Evolutionary conservation across 2,797 vertebrate genomes (phyloP), one percentile per base, ranked within the genome.

Genomic region (Enteromius mattozi): DNA sequence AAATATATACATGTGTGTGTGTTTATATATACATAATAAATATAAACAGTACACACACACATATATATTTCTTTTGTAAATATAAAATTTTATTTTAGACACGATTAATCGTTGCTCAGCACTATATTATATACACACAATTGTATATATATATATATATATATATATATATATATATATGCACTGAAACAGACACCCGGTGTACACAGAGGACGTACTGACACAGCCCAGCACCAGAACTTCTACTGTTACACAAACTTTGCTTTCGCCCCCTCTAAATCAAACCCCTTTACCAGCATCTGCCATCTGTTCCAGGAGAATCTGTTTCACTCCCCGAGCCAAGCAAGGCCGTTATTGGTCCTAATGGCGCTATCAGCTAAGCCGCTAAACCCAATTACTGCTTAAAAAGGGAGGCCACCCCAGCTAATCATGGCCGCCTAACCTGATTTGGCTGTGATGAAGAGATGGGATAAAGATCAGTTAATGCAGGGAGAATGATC

Each of bases 401-500:
- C 94, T 95, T 96, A 95, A 95, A 95, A 95, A 94, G 94, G 94
- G 96, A 96, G 95, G 95, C 94, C 93, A 95, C 94, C 94, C 93
- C 93, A 93, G 95, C 94, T 96, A 95, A 96, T 96, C 95, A 96
- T 95, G 95, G 94, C 95, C 90, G 94, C 93, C 95, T 96, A 95
- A 96, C 95, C 90, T 92, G 94, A 96, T 96, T 96, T 96, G 91
- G 92, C 94, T 93, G 95, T 96, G 95, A 95, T 96, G 95, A 96
- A 96, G 95, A 96, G 95, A 95, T 90, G 93, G 94, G 95, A 96
- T 96, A 96, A 96, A 96, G 95, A 95, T 94, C 95, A 96, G 94
- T 95, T 96, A 96, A 96, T 96, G 96, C 95, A 96, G 94, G 95
- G 93, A 95, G 94, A 95, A 96, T 96, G 96, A 96, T 96, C 96